Base-by-base conservation (phyloP, 2,797 vertebrate species). In the Myotis daubentonii region DNA sequence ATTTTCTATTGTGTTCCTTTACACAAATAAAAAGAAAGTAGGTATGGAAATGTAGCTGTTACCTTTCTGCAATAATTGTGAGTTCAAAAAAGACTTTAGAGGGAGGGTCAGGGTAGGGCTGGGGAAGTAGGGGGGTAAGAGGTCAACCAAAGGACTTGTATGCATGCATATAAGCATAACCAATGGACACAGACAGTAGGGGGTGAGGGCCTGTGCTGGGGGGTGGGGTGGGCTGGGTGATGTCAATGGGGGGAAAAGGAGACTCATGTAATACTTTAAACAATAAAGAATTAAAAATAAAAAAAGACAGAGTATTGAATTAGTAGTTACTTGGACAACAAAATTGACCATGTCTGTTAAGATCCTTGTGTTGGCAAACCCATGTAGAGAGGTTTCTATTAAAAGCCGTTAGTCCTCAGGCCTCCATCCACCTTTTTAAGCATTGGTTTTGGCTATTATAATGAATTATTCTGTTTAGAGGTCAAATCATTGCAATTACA, bases 381-480 rank as follows among this genome's bases (percentile, higher is more conserved):
- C 47, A 36, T 33, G 16, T 70, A 86, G 49, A 79, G 66, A 72
- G 11, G 60, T 79, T 92, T 94, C 53, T 68, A 4, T 72, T 86
- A 79, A 92, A 94, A 71, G 23, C 23, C 2, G 10, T 87, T 41
- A 49, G 8, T 93, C 12, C 15, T 87, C 5, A 28, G 70, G 25
- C 4, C 0, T 87, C 25, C 0, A 19, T 84, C 17, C 0, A 20
- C 22, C 68, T 71, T 81, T 92, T 79, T 66, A 83, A 89, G n/a
- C 44, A 82, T 94, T 91, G 41, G 12, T 84, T 94, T 95, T 19
- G n/a, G 3, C 47, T 93, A 2, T 79, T 84, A 51, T 6, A 84
- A 30, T 84, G 19, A 86, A 47, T 75, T 86, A 28, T 49, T 95
- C 36, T 85, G 0, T 81, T 91, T 93, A 62, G 66, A 95, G 65